Evolutionary conservation across 2,797 vertebrate species (phyloP).

Genomic region (Tokudaia tokunoshimensis): DNA sequence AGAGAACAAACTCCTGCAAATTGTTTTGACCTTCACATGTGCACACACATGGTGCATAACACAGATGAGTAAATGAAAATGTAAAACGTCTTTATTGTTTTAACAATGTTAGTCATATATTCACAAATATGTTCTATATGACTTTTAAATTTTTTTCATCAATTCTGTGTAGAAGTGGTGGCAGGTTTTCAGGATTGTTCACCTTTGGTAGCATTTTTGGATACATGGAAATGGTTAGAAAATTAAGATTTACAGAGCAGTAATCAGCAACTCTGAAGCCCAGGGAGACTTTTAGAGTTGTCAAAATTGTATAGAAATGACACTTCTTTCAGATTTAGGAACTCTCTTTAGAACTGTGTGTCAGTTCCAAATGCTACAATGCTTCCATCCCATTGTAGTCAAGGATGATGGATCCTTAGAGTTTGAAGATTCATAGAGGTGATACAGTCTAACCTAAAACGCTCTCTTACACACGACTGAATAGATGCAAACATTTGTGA

Average conservation of each 20-base stretch:
- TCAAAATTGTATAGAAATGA: neutral
- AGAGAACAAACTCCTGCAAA: neutral
- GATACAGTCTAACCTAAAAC: neutral
- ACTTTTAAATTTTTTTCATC: neutral
- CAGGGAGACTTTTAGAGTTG: neutral
- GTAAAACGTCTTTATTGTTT: neutral
- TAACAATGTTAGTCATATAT: neutral
- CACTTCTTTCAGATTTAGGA: neutral
- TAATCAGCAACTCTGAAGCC: neutral
- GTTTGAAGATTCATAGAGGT: neutral
- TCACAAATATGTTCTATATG: neutral
- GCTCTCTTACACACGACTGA: neutral
- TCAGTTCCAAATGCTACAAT: neutral
- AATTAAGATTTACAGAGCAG: neutral
- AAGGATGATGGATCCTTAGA: neutral
- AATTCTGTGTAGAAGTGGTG: neutral
- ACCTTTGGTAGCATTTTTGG: neutral
- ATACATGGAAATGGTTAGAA: neutral
- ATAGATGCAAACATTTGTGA: neutral
- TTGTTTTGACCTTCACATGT: neutral
- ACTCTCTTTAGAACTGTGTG: neutral
- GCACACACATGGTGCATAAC: neutral
- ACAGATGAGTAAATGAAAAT: neutral
- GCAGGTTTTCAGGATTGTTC: neutral
- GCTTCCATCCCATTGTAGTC: neutral